Evolutionary conservation across 2,797 vertebrate species (phyloP), one percentile per base, ranked within the genome.

Genomic region (Acipenser transmontanus): DNA sequence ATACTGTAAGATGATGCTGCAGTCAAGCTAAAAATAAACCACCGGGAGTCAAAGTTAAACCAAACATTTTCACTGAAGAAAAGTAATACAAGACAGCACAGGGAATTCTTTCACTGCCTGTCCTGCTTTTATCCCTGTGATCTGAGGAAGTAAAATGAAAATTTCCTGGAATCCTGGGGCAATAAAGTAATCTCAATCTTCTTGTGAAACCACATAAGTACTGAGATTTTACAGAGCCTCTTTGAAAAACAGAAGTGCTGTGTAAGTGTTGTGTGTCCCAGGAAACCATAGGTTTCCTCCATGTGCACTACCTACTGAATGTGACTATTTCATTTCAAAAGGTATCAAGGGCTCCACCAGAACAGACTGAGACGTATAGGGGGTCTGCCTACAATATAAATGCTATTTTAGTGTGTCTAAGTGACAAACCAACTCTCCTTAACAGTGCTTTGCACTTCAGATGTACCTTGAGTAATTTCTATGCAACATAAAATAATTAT

Each of bases 81-180:
- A 79, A 88, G 92, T 92, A 94, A 94, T 86, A 80, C 83, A 92
- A 93, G 90, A 88, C 85, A 84, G 89, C 89, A 87, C 88, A 80
- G 88, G 90, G 89, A 90, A 90, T 91, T 92, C 82, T 89, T 89
- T 89, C 81, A 84, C 81, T 85, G 80, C 78, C 82, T 86, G 90
- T 90, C 88, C 87, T 82, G 87, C 93, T 96, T 97, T 96, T 91
- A 97, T 97, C 94, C 92, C 77, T 76, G 78, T 89, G 83, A 92
- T 93, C 91, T 90, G 86, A 94, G 89, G 90, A 93, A 93, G 88
- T 90, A 83, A 91, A 91, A 91, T 85, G 89, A 90, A 92, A 88
- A 91, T 93, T 95, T 96, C 93, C 93, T 93, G 93, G 90, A 90
- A 89, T 93, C 92, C 92, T 84, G 91, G 89, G 91, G 91, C 85